These are phyloP conservation scores for Drosophila nannoptera DNA, from an alignment of 1,140 invertebrate genomes.

Conservation along the genomic window DNA sequence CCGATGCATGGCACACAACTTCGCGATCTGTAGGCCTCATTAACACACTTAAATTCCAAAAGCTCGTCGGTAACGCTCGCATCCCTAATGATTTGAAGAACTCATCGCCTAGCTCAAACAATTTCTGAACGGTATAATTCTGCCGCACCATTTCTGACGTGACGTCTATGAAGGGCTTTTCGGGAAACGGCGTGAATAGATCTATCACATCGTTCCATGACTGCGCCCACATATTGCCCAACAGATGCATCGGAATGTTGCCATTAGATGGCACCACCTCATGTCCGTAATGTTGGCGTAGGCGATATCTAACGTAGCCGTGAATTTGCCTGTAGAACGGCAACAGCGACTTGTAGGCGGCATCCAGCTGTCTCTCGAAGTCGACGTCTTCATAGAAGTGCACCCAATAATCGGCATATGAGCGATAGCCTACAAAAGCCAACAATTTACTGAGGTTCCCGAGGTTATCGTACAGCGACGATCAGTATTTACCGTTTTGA, in stretches of 20 bases:
- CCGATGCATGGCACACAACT: slow-evolving; percentile 87
- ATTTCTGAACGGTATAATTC: slow-evolving; percentile 74
- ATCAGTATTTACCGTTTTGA: slow-evolving; percentile 85
- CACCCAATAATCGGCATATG: slow-evolving; percentile 80
- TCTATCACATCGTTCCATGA: slow-evolving; percentile 86
- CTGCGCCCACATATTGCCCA: slow-evolving; percentile 88
- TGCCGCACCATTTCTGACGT: slow-evolving; percentile 79
- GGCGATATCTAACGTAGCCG: slow-evolving; percentile 82
- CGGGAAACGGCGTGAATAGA: slow-evolving; percentile 84
- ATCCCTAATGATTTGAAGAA: slow-evolving; percentile 93
- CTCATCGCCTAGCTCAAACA: slow-evolving; percentile 85
- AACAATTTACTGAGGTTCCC: slow-evolving; percentile 11
- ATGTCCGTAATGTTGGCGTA: slow-evolving; percentile 80
- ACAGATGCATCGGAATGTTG: slow-evolving; percentile 78
- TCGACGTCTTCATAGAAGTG: slow-evolving; percentile 82
- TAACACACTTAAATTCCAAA: slow-evolving; percentile 90
- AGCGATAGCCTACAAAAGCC: slow-evolving; percentile 50
- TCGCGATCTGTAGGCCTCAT: slow-evolving; percentile 83
- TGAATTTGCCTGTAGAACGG: slow-evolving; percentile 84
- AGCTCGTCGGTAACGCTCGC: slow-evolving; percentile 87
- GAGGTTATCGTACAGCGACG: slow-evolving; percentile 23
- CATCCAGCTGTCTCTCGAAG: slow-evolving; percentile 79
- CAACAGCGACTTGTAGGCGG: slow-evolving; percentile 80
- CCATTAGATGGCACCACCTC: slow-evolving; percentile 67
- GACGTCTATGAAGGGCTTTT: slow-evolving; percentile 83